Conservation (phyloP, 2,888 invertebrate genomes). For the Teinopalpus imperialis region DNA sequence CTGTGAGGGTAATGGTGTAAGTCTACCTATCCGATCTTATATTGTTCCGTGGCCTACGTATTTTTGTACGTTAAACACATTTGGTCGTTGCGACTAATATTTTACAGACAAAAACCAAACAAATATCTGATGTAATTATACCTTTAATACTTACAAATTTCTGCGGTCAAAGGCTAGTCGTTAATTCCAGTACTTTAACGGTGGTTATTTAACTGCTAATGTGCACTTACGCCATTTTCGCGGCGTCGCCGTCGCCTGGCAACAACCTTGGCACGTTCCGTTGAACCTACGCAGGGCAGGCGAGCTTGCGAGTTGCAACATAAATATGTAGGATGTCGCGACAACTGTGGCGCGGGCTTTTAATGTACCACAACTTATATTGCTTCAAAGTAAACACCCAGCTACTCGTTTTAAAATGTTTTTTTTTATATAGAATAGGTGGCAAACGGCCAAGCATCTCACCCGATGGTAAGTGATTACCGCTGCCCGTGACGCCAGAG, state of each 20-base stretch:
- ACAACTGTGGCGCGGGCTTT: slow-evolving; percentile 17
- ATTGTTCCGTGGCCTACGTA: too few relatives aligned
- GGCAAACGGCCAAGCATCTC: too few relatives aligned
- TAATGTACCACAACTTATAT: slow-evolving; percentile 17
- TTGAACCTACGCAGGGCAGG: slow-evolving; percentile 36
- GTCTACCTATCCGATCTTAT: too few relatives aligned
- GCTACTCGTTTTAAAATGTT: not conserved
- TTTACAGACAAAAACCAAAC: too few relatives aligned
- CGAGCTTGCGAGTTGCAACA: slow-evolving; percentile 21
- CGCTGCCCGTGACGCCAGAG: too few relatives aligned
- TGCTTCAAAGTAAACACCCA: slow-evolving; percentile 7
- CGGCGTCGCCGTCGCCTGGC: slow-evolving; percentile 30
- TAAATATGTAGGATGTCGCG: slow-evolving; percentile 26
- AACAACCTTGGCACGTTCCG: slow-evolving; percentile 44
- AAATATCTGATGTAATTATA: not conserved
- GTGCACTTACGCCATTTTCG: slow-evolving; percentile 11
- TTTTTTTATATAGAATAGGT: too few relatives aligned
- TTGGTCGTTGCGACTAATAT: too few relatives aligned
- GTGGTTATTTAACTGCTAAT: slow-evolving; percentile 25
- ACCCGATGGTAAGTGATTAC: too few relatives aligned
- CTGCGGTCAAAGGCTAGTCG: slow-evolving; percentile 12
- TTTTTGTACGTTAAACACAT: too few relatives aligned
- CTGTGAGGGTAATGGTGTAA: too few relatives aligned
- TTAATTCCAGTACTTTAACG: slow-evolving; percentile 29
- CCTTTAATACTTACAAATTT: slow-evolving; percentile 4